Evolutionary conservation across 2,113 vertebrate species (phyloP).

Genomic region (Podarcis raffonei): DNA sequence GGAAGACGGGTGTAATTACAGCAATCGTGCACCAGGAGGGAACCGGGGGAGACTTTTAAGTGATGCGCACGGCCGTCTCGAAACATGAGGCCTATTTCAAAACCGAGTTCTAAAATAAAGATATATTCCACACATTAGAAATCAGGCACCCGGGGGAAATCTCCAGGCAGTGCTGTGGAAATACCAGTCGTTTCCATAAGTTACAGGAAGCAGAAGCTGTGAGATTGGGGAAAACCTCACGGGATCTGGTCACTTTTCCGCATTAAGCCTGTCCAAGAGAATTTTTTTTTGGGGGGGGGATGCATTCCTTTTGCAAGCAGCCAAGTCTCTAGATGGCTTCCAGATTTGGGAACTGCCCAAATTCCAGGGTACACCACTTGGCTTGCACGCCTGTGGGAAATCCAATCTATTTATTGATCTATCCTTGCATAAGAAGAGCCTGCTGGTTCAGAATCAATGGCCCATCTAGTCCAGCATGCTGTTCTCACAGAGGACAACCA

Average conservation of each 20-base stretch:
- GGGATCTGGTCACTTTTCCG: background rate
- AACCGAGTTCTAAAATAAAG: background rate
- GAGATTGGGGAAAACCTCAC: background rate
- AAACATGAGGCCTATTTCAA: background rate
- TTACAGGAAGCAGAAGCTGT: background rate
- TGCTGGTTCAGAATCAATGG: no score
- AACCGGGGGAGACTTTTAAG: background rate
- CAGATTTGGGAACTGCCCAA: no score
- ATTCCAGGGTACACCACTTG: background rate
- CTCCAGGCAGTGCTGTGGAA: background rate
- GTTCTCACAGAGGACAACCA: no score
- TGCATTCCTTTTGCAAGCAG: background rate
- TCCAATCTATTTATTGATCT: no score
- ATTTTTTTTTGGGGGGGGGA: no score
- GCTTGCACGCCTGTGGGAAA: background rate
- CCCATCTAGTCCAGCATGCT: no score
- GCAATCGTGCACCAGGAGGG: fast-evolving
- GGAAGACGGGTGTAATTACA: background rate
- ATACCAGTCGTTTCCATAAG: background rate
- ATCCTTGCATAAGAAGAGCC: no score
- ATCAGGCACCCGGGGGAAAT: background rate
- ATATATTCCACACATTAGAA: background rate
- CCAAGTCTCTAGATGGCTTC: background rate
- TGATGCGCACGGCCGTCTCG: background rate
- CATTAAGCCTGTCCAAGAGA: background rate